Base-by-base conservation (phyloP, 2,888 invertebrate species). In the Meteorus cinctellus region DNA sequence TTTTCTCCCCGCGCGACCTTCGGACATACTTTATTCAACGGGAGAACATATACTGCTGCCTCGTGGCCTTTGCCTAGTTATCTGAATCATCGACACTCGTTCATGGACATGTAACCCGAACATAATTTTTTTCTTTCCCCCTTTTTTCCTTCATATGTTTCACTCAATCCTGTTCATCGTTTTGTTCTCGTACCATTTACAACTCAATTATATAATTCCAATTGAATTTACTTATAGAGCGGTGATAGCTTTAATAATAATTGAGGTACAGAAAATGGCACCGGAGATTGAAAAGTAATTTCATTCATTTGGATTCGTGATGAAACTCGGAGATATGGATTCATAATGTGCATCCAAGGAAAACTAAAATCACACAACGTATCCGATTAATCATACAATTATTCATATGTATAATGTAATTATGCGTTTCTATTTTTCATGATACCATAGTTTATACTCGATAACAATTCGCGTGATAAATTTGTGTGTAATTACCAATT, bases 1-100 rank as follows among this genome's bases (percentile, higher is more conserved):
- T 19, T 19, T 55, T 19, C 19, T 55, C n/a, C 19, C 72, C 59
- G 19, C 51, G 48, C 80, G 80, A 80, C 80, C 80, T 80, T 80
- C 77, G 72, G 41, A 24, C 60, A 77, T 75, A 78, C 76, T 78
- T 70, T 74, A 77, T 76, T 74, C 76, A 67, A 27, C 48, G 55
- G 62, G 72, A 48, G 72, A 51, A 60, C 29, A 70, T 48, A 48
- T n/a, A 48, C 48, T 48, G 55, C 19, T 16, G 55, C 12, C 29
- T 14, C 14, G 29, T 62, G 59, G 70, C 70, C 70, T 70, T 70
- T 70, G 55, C 27, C 55, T 60, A 34, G n/a, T 45, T 62, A 72
- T 45, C 63, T 62, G 63, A 29, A 72, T 63, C 72, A 72, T 72
- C 72, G 63, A 70, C 70, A 70, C 36, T 60, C 55, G 70, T 59